Percentiles rank a stretch among this genome's conserved stretches.
phyloP scores from a whole-genome alignment of 2,888 invertebrate genomes.

The Venusia cambrica region DNA sequence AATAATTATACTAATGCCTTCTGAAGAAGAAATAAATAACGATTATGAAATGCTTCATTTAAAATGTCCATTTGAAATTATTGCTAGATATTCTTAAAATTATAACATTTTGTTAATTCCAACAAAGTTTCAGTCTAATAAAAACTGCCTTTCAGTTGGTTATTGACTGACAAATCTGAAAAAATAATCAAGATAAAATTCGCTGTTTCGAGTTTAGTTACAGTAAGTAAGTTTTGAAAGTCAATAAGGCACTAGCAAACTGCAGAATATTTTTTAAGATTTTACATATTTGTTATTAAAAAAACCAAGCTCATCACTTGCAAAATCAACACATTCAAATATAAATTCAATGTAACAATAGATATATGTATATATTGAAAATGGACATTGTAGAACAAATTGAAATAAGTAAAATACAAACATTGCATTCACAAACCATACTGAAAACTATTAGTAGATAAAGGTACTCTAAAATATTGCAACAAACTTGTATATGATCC shows the following conservation, averaged over 20 bases:
- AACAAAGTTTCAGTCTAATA: slow-evolving; percentile 73
- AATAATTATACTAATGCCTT: slow-evolving; percentile 75
- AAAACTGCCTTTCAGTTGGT: slow-evolving; percentile 53
- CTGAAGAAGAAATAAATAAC: slow-evolving; percentile 77
- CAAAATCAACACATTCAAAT: slow-evolving; percentile 41
- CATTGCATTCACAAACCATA: slow-evolving; percentile 48
- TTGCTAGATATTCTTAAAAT: slow-evolving; percentile 64
- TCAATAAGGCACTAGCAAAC: slow-evolving; percentile 71
- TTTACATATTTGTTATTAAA: slow-evolving; percentile 69
- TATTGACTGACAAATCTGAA: slow-evolving; percentile 64
- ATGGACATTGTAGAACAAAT: slow-evolving; percentile 67
- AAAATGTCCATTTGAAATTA: slow-evolving; percentile 68
- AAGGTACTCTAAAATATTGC: slow-evolving; percentile 41
- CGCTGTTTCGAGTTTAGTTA: not conserved
- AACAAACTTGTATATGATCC: slow-evolving; percentile 39
- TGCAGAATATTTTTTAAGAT: slow-evolving; percentile 53
- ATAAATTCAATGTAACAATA: slow-evolving; percentile 35
- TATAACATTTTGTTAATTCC: slow-evolving; percentile 60
- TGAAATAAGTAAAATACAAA: slow-evolving; percentile 66
- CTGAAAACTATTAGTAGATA: slow-evolving; percentile 39
- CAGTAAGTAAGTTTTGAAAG: slow-evolving; percentile 54
- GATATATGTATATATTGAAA: slow-evolving; percentile 52
- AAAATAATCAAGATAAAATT: slow-evolving; percentile 6
- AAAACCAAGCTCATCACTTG: slow-evolving; percentile 50
- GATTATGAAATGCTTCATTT: slow-evolving; percentile 77